These are phyloP conservation scores for Motacilla tschutschensis DNA, from an alignment of 2,113 vertebrate species.

Conservation along the genomic window DNA sequence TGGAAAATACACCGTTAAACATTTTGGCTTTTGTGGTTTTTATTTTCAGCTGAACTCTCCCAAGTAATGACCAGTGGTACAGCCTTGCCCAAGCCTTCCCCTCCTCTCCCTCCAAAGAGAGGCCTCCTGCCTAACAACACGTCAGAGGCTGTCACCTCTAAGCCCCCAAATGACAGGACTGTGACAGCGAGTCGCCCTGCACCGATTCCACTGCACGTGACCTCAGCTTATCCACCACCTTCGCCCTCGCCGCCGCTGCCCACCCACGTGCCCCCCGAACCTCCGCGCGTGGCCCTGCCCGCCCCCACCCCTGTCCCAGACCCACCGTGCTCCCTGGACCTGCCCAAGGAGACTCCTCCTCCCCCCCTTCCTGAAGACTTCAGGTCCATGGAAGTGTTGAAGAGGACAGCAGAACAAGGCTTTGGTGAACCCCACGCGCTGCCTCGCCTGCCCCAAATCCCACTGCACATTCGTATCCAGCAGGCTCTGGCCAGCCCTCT, in stretches of 20 bases:
- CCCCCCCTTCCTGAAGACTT: slow-evolving; percentile 36
- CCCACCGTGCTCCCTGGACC: slow-evolving; percentile 6
- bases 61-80: slow-evolving; percentile 77
- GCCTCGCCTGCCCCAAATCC: slow-evolving; percentile 79
- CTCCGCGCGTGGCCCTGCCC: slow-evolving; percentile 43
- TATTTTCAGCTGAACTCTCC: slow-evolving; percentile 83
- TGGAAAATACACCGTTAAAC: background rate
- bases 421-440: slow-evolving; percentile 73
- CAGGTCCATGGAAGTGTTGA: slow-evolving; percentile 14
- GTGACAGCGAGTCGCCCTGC: slow-evolving; percentile 20
- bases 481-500: slow-evolving; percentile 90
- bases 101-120: slow-evolving; percentile 91
- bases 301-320: slow-evolving; percentile 21
- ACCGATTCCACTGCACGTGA: background rate
- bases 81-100: slow-evolving; percentile 84
- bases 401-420: slow-evolving; percentile 47
- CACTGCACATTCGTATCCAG: slow-evolving; percentile 95
- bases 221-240: slow-evolving; percentile 16
- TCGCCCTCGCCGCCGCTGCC: slow-evolving; percentile 59
- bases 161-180: slow-evolving; percentile 48
- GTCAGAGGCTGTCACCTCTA: slow-evolving; percentile 51
- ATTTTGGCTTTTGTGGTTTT: background rate
- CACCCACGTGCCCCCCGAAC: slow-evolving; percentile 70
- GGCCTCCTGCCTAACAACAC: slow-evolving; percentile 76
- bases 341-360: slow-evolving; percentile 9